These are phyloP conservation scores for Pheosia tremula DNA, from an alignment of 2,888 invertebrate genomes.

Conservation along the genomic window DNA sequence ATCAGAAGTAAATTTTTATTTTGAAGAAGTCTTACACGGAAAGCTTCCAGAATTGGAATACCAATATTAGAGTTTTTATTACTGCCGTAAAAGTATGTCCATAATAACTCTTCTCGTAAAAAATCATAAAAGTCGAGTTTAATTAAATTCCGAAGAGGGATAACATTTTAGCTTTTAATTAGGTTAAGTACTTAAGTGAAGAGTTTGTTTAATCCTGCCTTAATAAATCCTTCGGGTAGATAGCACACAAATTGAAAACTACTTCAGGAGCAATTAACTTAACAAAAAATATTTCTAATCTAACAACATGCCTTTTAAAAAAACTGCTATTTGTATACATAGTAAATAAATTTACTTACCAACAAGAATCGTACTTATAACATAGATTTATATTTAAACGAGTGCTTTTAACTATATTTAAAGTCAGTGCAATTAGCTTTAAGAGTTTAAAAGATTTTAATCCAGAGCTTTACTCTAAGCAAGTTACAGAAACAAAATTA, in stretches of 20 bases:
- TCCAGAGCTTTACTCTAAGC: slow-evolving; percentile 60
- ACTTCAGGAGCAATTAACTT: slow-evolving; percentile 21
- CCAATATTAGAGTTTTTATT: slow-evolving; percentile 17
- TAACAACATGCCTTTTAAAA: neutral
- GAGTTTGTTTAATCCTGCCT: slow-evolving; percentile 24
- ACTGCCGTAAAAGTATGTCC: slow-evolving; percentile 19
- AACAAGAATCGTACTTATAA: neutral
- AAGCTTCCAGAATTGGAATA: slow-evolving; percentile 11
- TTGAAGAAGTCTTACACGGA: slow-evolving; percentile 10
- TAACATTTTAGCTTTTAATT: slow-evolving; percentile 34
- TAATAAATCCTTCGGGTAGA: slow-evolving; percentile 20
- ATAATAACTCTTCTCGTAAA: slow-evolving; percentile 21
- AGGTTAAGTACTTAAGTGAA: slow-evolving; percentile 30
- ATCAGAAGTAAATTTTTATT: slow-evolving; percentile 40
- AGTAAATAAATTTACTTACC: neutral
- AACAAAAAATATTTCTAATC: slow-evolving; percentile 9
- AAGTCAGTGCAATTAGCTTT: slow-evolving; percentile 34
- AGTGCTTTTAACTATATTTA: slow-evolving; percentile 21
- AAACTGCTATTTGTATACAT: neutral
- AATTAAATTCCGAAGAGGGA: slow-evolving; percentile 18
- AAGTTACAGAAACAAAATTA: slow-evolving; percentile 76
- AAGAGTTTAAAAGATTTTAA: slow-evolving; percentile 60
- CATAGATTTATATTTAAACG: slow-evolving; percentile 11
- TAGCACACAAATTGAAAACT: slow-evolving; percentile 22
- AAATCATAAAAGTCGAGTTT: slow-evolving; percentile 19